These are phyloP conservation scores for Elegia similella DNA, from an alignment of 2,888 invertebrate species.

Conservation along the genomic window DNA sequence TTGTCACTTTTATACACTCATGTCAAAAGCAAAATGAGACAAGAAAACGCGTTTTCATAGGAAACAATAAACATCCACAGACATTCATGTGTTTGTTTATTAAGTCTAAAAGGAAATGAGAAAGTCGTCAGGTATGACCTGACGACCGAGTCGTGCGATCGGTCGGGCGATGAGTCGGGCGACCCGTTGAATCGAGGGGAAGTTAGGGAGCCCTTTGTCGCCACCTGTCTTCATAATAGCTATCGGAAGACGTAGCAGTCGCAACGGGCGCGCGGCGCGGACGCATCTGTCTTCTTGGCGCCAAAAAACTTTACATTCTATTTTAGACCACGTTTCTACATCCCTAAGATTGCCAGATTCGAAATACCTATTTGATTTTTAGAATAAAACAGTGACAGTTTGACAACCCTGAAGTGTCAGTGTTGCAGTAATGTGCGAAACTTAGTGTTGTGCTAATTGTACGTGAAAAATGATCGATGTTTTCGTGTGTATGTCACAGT, in stretches of 20 bases:
- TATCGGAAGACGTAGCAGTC: slow-evolving; percentile 69
- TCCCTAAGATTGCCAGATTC: no score
- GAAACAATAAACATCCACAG: slow-evolving; percentile 5
- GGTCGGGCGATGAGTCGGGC: slow-evolving; percentile 39
- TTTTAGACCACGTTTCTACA: slow-evolving; percentile 2
- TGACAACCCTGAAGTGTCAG: neutral
- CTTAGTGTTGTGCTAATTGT: slow-evolving; percentile 19
- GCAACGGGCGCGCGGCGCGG: slow-evolving; percentile 52
- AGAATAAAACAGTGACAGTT: neutral
- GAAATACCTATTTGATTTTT: neutral
- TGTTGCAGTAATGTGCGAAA: neutral
- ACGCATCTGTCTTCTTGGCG: slow-evolving; percentile 73
- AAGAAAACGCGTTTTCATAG: neutral
- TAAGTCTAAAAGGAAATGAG: slow-evolving; percentile 17
- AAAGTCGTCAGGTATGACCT: slow-evolving; percentile 27
- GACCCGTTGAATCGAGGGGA: slow-evolving; percentile 53
- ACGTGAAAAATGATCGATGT: neutral
- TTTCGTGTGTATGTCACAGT: neutral
- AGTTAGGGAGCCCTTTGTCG: slow-evolving; percentile 68
- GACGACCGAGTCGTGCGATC: slow-evolving; percentile 34
- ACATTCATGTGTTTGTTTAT: slow-evolving; percentile 10
- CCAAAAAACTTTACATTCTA: slow-evolving; percentile 42
- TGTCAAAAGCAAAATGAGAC: neutral
- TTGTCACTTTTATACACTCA: neutral
- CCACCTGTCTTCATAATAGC: slow-evolving; percentile 75